A percentile compares a stretch with the other conserved stretches of the same genome.
Conservation (phyloP, 2,797 vertebrate species). For the Molossus molossus region DNA sequence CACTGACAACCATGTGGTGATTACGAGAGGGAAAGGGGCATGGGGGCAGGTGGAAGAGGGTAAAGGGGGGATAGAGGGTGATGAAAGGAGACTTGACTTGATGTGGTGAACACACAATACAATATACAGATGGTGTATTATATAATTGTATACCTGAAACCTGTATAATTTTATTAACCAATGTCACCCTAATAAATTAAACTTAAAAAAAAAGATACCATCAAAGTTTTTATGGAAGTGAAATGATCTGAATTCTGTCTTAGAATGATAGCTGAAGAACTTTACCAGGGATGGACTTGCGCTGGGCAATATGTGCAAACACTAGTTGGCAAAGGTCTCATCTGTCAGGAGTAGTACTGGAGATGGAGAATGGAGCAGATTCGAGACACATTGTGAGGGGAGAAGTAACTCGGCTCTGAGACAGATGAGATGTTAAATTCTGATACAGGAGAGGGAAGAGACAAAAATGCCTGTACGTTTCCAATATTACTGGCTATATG, state of each 20-base stretch:
- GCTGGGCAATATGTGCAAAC: not conserved
- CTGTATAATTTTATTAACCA: not conserved
- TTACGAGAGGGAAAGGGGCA: not conserved
- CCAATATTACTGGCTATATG: not conserved
- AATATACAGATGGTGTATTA: not conserved
- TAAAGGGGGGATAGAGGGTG: not conserved
- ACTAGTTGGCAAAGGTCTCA: not conserved
- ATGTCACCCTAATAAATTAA: not conserved
- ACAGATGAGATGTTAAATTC: not conserved
- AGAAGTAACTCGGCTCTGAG: slow-evolving; percentile 3
- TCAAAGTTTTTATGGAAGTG: slow-evolving; percentile 31
- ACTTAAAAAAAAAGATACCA: not conserved
- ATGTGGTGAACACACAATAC: not conserved
- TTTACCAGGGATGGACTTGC: not conserved
- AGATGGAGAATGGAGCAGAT: not conserved
- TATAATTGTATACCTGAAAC: not conserved
- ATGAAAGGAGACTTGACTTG: not conserved
- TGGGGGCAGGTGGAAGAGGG: not conserved
- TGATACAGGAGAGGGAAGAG: not conserved
- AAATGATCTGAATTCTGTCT: not conserved
- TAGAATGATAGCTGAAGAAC: not conserved
- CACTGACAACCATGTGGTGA: not conserved
- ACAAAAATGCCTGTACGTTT: not conserved
- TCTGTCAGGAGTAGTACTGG: not conserved
- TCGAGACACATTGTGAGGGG: not conserved